Base-by-base conservation (phyloP, 2,797 vertebrate genomes). In the Manis crassicaudata region DNA sequence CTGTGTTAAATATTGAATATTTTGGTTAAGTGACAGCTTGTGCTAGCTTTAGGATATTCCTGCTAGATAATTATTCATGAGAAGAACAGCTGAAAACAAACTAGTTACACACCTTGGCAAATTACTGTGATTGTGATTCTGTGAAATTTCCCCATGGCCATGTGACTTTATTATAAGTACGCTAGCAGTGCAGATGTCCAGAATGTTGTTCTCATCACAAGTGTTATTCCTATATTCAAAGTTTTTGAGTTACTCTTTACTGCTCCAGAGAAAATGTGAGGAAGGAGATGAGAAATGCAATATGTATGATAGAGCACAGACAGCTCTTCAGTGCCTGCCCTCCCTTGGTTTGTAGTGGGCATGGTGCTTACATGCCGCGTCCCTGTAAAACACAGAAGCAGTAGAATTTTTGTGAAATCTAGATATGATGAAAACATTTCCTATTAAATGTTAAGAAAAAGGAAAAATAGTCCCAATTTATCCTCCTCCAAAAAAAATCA, bases 31-130 rank as follows among this genome's bases (percentile, higher is more conserved):
- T 99, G 99, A 99, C 99, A 99, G 99, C 99, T 99, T 99, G 99
- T 98, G 98, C 98, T 99, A 98, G 99, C 98, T 99, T 98, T 98
- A 99, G 99, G 98, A 98, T 98, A 99, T 99, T 98, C 97, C 98
- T 98, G 98, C 98, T 97, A 98, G 98, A 98, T 99, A 99, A 99
- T 99, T 99, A 99, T 99, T 99, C 99, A 99, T 99, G 99, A 99
- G 98, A 98, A 97, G 98, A 98, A 99, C 98, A 98, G 98, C 98
- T 99, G 98, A 99, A 99, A 99, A 99, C 98, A 99, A 99, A 99
- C 98, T 99, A 98, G 99, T 98, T 98, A 98, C 98, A 98, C 98
- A 99, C 98, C 98, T 98, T 99, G 98, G 98, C 98, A 99, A 98
- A 98, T 98, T 97, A 91, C 98, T 98, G 97, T 96, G 98, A 98